Evolutionary conservation across 2,888 invertebrate species (phyloP), one percentile per base, ranked within the genome.

Genomic region (Melikaiella ostensackeni): DNA sequence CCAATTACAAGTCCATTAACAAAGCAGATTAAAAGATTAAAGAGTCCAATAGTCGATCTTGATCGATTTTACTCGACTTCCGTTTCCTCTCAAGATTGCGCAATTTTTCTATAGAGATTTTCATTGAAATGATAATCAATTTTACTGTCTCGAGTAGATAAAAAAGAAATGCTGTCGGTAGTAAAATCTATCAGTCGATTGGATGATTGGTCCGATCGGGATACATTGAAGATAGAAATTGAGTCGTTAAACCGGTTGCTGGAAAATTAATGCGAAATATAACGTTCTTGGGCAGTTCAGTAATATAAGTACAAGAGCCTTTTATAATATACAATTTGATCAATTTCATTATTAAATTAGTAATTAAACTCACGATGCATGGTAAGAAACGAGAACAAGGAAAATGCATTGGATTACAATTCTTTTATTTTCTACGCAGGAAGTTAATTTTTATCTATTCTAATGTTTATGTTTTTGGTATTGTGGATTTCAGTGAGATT

Each of bases 201-300:
- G n/a, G 70, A 70, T 70, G 70, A 70, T 70, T 70, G 70, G 50
- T 70, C 50, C 30, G 70, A 50, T 70, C 70, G 50, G 50, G 30
- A 46, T 50, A 70, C 50, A 50, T 70, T 70, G 50, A 70, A 70
- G 70, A 50, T 33, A 30, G 30, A 50, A 50, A 70, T 70, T 70
- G 70, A 70, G 70, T 70, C 46, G 70, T 70, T 70, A 70, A 70
- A 70, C 70, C 70, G 70, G 70, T 70, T 70, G 30, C 46, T 33
- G 50, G 70, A 27, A 70, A 70, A 70, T 50, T 70, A 70, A 50
- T 70, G 33, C 30, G 70, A 70, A 70, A 70, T 50, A 1, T 50
- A 50, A 70, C 33, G n/a, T 70, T 70, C 70, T 30, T 30, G 50
- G n/a, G n/a, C n/a, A 50, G 46, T 70, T 33, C 70, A 50, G 30